Percentiles rank a stretch among this genome's conserved stretches.
These are phyloP conservation scores for Blennius ocellaris DNA, from an alignment of 2,113 vertebrate species.

Conservation along the genomic window DNA sequence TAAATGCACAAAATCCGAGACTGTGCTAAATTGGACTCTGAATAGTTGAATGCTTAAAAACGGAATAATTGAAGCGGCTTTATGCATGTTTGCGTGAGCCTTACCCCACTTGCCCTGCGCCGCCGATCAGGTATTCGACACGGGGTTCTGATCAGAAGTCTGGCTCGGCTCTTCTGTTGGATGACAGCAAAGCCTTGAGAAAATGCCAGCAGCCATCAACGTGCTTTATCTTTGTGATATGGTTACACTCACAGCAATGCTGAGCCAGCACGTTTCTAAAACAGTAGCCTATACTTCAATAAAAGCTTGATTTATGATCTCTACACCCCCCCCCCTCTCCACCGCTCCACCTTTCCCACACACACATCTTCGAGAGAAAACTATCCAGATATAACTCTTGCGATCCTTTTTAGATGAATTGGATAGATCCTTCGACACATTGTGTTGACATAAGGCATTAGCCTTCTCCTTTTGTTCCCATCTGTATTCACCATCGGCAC, in stretches of 20 bases:
- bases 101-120: background rate
- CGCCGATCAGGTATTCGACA: slow-evolving; percentile 39
- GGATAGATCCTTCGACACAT: slow-evolving; percentile 35
- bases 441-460: slow-evolving; percentile 54
- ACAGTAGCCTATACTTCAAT: slow-evolving; percentile 72
- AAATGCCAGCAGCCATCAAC: slow-evolving; percentile 60
- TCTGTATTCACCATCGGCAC: slow-evolving; percentile 47
- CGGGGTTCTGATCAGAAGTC: slow-evolving; percentile 18
- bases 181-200: slow-evolving; percentile 63
- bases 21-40: background rate
- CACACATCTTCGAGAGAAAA: slow-evolving; percentile 39
- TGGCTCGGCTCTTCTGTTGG: slow-evolving; percentile 46
- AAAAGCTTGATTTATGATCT: slow-evolving; percentile 70
- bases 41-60: slow-evolving; percentile 1
- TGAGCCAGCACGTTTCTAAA: slow-evolving; percentile 73
- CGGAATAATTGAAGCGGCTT: slow-evolving; percentile 10
- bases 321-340: slow-evolving; percentile 25
- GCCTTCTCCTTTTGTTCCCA: slow-evolving; percentile 27
- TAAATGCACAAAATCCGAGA: slow-evolving; percentile 12
- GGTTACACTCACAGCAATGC: slow-evolving; percentile 70
- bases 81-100: background rate
- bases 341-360: background rate
- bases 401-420: slow-evolving; percentile 46
- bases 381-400: slow-evolving; percentile 60
- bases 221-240: slow-evolving; percentile 72